Conservation (phyloP, 30 jellyfish, hydroid and myxozoan genomes). For the Hydra vulgaris region DNA sequence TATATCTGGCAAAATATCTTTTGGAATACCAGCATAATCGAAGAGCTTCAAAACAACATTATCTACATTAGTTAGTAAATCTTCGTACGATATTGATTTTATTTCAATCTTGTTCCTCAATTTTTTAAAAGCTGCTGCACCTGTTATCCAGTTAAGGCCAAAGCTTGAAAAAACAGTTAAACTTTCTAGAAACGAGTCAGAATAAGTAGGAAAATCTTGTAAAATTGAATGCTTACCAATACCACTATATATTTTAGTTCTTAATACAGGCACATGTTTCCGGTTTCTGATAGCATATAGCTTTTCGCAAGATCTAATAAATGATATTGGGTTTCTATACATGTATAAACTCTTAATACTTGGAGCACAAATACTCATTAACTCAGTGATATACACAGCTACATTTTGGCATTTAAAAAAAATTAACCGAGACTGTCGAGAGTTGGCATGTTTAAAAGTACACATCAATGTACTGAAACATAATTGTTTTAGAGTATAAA, state of each 20-base stretch:
- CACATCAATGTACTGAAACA: conserved; percentile 7
- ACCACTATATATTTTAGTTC: background rate
- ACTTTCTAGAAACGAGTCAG: background rate
- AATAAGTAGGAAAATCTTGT: background rate
- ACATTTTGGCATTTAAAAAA: conserved; percentile 17
- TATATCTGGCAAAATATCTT: conserved; percentile 9
- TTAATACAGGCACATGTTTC: background rate
- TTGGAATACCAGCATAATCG: background rate
- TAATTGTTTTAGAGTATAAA: background rate
- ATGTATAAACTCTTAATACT: conserved; percentile 8
- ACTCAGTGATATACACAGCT: conserved; percentile 14
- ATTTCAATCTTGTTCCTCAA: background rate
- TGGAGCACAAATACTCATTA: conserved; percentile 6
- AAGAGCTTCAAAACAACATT: background rate
- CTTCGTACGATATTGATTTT: conserved; percentile 17
- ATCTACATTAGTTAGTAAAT: conserved; percentile 13
- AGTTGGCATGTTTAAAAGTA: conserved; percentile 17
- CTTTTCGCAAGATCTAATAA: conserved; percentile 19
- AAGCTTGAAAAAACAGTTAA: background rate
- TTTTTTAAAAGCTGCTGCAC: conserved; percentile 10
- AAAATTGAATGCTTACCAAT: conserved; percentile 4
- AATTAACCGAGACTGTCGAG: background rate
- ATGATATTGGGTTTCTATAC: conserved; percentile 18
- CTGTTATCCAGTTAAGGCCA: conserved; percentile 13
- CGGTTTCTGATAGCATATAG: background rate